Evolutionary conservation across 1,140 invertebrate species (phyloP).

Genomic region (Drosophila albomicans): DNA sequence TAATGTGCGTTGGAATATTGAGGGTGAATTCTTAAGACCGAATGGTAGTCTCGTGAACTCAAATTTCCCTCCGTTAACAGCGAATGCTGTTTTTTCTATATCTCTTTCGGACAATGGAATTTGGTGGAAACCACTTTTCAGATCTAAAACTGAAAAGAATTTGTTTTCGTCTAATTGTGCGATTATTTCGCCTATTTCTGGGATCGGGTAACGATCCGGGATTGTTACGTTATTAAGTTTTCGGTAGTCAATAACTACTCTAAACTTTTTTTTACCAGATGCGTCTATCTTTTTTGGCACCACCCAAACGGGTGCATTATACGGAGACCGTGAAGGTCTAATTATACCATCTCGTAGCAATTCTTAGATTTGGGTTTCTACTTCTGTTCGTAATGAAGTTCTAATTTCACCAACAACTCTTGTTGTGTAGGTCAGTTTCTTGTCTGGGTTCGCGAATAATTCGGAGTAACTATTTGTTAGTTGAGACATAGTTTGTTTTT

Average conservation of each 20-base stretch:
- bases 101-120: background rate
- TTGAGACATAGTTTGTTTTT: background rate
- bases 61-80: background rate
- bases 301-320: constrained; percentile 8
- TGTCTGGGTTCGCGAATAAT: background rate
- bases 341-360: constrained; percentile 9
- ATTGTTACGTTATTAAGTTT: constrained; percentile 9
- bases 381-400: constrained; percentile 8
- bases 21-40: background rate
- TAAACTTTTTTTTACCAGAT: constrained; percentile 9
- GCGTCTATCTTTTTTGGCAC: constrained; percentile 5
- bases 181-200: constrained; percentile 55
- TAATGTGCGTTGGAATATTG: background rate
- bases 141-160: constrained; percentile 79
- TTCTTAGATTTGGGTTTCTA: background rate
- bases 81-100: background rate
- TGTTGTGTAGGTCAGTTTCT: constrained; percentile 2
- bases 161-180: constrained; percentile 71
- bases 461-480: constrained; percentile 3
- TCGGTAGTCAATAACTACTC: constrained; percentile 1
- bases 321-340: background rate
- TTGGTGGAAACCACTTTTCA: no score
- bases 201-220: constrained; percentile 1
- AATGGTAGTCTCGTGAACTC: background rate
- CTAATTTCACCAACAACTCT: constrained; percentile 1